Evolutionary conservation across 2,888 invertebrate genomes (phyloP).

Genomic region (Pyrrhopygopsis socrates): DNA sequence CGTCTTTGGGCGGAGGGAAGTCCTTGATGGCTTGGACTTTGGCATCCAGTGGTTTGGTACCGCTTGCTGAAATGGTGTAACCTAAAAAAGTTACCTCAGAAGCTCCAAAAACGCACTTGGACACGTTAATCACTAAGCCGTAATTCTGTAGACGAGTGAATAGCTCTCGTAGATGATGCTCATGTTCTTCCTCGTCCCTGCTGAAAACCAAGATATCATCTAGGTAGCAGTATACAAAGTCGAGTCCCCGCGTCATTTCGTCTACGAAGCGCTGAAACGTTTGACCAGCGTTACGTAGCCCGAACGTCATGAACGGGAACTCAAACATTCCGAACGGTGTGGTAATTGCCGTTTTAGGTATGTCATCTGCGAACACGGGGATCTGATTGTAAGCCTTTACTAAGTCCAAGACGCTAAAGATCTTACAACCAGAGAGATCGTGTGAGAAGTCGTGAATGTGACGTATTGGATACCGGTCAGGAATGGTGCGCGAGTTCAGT

Average conservation of each 20-base stretch:
- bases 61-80: conserved; percentile 67
- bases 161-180: conserved; percentile 70
- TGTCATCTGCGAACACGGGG: conserved; percentile 87
- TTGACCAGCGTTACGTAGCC: no score
- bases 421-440: conserved; percentile 57
- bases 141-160: conserved; percentile 76
- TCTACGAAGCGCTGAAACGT: no score
- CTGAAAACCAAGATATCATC: conserved; percentile 87
- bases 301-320: conserved; percentile 86
- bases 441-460: conserved; percentile 70
- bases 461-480: conserved; percentile 87
- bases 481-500: conserved; percentile 87
- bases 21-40: conserved; percentile 83
- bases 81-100: conserved; percentile 74
- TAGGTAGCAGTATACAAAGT: conserved; percentile 85
- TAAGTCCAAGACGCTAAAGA: conserved; percentile 63
- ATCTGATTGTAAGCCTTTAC: conserved; percentile 89
- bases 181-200: conserved; percentile 57
- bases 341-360: conserved; percentile 88
- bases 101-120: conserved; percentile 81
- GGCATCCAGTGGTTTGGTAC: conserved; percentile 85
- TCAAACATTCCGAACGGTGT: conserved; percentile 88
- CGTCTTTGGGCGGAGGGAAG: conserved; percentile 65
- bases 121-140: conserved; percentile 78
- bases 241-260: conserved; percentile 65